Base-by-base conservation (phyloP, 2,888 invertebrate genomes). In the Lasioglossum villosulum region DNA sequence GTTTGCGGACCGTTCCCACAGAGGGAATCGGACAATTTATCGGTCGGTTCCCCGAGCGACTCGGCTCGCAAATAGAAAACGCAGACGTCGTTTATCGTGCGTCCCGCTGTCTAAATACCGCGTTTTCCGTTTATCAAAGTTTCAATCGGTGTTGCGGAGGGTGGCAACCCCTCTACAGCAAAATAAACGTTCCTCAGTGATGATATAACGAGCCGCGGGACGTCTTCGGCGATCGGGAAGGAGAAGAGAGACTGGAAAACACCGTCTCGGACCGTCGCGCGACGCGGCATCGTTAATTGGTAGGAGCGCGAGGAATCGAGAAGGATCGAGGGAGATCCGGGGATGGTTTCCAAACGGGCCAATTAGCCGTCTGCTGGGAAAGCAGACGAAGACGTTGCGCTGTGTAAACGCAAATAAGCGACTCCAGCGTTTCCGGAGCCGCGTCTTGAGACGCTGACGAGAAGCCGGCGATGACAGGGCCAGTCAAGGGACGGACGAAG, bases 371-470 rank as follows among this genome's bases (percentile, higher is more conserved):
- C 88, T 74, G 70, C 74, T 71, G 84, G 48, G 42, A 70, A 4
- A 34, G 70, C 48, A 48, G 75, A 70, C 56, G 86, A 88, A 80
- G 75, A 82, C 75, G 74, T 81, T 76, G 42, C 66, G 48, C 72
- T 77, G 72, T 74, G 88, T 86, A 88, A 88, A 88, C 82, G 84
- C 82, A 82, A 88, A 88, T 82, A 88, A 88, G 83, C 73, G 84
- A 82, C 66, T 80, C 23, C 75, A 66, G 83, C 82, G 86, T 86
- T 80, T 83, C 73, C 88, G 72, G 80, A 83, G 79, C 78, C 16
- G 23, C 66, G 70, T 77, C 78, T 34, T 70, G 39, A 34, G 68
- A 59, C 52, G 66, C 30, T 52, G 81, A 85, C 86, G 85, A 70
- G 59, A 45, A 74, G 42, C 52, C 52, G 34, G 30, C 72, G 68